Evolutionary conservation across 1,140 invertebrate species (phyloP).

Genomic region (Euura lappo): DNA sequence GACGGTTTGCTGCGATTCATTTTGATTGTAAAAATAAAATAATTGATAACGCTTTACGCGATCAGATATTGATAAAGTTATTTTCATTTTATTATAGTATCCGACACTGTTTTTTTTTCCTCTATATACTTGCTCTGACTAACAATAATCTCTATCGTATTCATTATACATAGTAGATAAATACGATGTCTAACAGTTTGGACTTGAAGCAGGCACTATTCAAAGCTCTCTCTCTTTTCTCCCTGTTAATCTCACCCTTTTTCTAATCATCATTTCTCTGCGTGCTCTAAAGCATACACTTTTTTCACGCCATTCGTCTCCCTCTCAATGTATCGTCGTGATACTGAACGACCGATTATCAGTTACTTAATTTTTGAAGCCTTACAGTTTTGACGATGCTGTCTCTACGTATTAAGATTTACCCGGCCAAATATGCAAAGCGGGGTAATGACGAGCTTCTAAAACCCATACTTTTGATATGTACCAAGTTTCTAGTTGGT

Average conservation of each 20-base stretch:
- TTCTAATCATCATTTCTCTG: background rate
- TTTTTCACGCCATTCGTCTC: background rate
- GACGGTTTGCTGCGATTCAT: background rate
- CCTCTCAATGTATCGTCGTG: constrained; percentile 19
- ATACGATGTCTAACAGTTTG: background rate
- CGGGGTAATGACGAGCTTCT: no score
- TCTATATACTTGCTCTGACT: background rate
- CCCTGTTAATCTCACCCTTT: background rate
- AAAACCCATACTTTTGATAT: no score
- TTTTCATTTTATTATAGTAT: background rate
- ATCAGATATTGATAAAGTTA: background rate
- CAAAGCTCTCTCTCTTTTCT: constrained; percentile 49
- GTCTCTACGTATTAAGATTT: constrained; percentile 20
- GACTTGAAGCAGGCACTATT: constrained; percentile 58
- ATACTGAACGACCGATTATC: constrained; percentile 27
- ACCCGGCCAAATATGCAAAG: background rate
- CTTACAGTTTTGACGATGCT: constrained; percentile 23
- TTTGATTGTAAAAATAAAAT: background rate
- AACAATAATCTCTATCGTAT: background rate
- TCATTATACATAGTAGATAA: background rate
- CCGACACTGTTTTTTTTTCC: background rate
- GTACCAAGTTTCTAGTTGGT: no score
- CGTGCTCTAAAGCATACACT: background rate
- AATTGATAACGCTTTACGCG: background rate
- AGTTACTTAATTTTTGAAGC: constrained; percentile 33